Base-by-base conservation (phyloP, 2,888 invertebrate species). In the Drepana falcataria region DNA sequence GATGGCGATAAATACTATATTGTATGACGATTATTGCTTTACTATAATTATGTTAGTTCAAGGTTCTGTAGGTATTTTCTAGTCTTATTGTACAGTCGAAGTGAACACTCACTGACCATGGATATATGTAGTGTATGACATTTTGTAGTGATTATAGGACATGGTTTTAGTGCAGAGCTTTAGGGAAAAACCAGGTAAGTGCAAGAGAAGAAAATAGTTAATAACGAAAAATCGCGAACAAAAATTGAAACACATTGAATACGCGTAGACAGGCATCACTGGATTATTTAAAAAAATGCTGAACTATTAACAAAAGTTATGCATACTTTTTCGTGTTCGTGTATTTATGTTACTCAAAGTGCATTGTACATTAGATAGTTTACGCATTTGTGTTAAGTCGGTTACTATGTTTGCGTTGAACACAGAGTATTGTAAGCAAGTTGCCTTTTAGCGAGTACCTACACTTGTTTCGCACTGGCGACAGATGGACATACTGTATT, bases 371-470 rank as follows among this genome's bases (percentile, higher is more conserved):
- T 34, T 34, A 4, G 33, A 7, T 33, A 3, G 4, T 7, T 21
- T 6, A 48, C 21, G 21, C 33, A 48, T 33, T 48, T 33, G 33
- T 37, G 37, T 34, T 33, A 49, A 9, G 44, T 44, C 2, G 6
- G 9, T 6, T 35, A 2, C 2, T 49, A 37, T 49, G 1, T 21
- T 35, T 55, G 54, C 53, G 21, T 41, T 56, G 51, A 52, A 51
- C 55, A 53, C 52, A 44, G 54, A 60, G 56, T 68, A 63, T 64
- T 65, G 60, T 65, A 63, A 75, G 78, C 75, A 68, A 75, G 79
- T 77, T 81, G 83, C 82, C 83, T 82, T 81, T 75, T 79, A 81
- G 80, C 72, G 59, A 73, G 73, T 79, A 77, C 71, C 73, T 71
- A 60, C 57, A 61, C 66, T 64, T 68, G 68, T 77, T 77, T 77